Evolutionary conservation across 2,113 vertebrate genomes (phyloP).

Genomic region (Notothenia rossii): DNA sequence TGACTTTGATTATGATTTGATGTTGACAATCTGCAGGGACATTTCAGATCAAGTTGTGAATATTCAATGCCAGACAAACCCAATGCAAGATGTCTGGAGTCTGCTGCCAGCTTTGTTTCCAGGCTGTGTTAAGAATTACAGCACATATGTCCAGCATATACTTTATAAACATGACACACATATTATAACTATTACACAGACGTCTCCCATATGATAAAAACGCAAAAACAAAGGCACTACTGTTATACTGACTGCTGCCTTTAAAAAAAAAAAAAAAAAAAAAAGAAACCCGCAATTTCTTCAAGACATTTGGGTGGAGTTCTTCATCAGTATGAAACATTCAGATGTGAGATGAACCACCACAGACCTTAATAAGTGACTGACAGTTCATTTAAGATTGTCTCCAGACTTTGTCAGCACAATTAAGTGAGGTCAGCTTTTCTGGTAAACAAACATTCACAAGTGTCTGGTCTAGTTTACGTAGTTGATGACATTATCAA

Average conservation of each 20-base stretch:
- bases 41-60: neutral
- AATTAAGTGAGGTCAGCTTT: neutral
- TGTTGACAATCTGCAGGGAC: neutral
- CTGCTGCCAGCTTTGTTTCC: constrained; percentile 17
- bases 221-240: neutral
- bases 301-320: neutral
- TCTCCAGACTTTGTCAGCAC: constrained; percentile 1
- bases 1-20: neutral
- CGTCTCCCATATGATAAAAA: neutral
- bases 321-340: neutral
- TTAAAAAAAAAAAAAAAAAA: neutral
- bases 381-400: neutral
- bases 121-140: neutral
- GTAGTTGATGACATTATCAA: neutral
- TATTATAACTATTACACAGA: constrained; percentile 2
- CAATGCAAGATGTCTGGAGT: constrained; percentile 11
- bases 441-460: neutral
- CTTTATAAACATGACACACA: constrained; percentile 20
- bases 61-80: constrained; percentile 27
- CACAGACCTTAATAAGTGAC: neutral
- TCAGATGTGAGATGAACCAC: neutral
- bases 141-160: constrained; percentile 18
- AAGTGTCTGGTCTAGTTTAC: neutral
- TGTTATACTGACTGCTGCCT: neutral
- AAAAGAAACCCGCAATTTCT: neutral